Evolutionary conservation across 2,888 invertebrate species (phyloP), one percentile per base, ranked within the genome.

Genomic region (Atethmia centrago): DNA sequence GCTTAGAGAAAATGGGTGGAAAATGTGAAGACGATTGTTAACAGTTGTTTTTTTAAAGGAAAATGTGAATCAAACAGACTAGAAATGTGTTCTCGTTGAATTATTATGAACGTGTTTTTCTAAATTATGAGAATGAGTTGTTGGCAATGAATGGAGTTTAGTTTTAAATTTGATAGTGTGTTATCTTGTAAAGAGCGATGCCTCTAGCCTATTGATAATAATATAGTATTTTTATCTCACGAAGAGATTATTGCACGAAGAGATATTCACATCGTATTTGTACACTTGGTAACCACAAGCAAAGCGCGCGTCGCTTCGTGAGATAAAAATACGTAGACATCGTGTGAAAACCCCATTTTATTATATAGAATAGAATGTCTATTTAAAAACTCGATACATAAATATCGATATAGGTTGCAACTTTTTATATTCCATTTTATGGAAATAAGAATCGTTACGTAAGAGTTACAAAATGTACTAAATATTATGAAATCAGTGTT

Each of bases 61-160:
- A 69, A 74, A 63, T 81, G 77, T 83, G 84, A 86, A 87, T 85
- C 79, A 84, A 82, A 88, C 89, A 87, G 88, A 89, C 90, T 92
- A 89, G 79, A 71, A 81, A 93, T 92, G 94, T 94, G 94, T 94
- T 94, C 93, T 88, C 85, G 80, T 89, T 90, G 89, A 90, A 85
- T 87, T 91, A 89, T 90, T 88, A 87, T 87, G 78, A 84, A 84
- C 67, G 83, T 84, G 83, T 83, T 79, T 84, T 78, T 78, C 71
- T 81, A 81, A 83, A 82, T 82, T 83, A 78, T 80, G 36, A 66
- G 72, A 76, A 74, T 81, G 72, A 58, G 66, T 75, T 75, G 72
- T 86, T 79, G 77, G 72, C 45, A 74, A 83, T 83, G 87, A 76
- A 63, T 83, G 81, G 51, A 28, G 68, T 74, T 67, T 74, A 77